Base-by-base conservation (phyloP, 2,113 vertebrate genomes). In the Gobio gobio region DNA sequence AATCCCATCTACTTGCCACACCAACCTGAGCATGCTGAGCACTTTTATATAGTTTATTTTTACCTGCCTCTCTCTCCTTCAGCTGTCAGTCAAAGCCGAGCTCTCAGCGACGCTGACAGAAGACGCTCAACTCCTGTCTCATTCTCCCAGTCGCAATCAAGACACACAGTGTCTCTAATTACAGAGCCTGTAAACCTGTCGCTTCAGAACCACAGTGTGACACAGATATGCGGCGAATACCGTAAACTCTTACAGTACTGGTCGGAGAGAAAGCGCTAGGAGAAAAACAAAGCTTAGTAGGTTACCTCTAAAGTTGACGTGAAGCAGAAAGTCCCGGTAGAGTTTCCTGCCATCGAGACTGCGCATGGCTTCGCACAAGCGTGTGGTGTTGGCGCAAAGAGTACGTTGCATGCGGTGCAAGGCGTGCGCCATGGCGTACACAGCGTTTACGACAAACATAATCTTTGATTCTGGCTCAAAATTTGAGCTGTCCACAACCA, bases 391-490 rank as follows among this genome's bases (percentile, higher is more conserved):
- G 74, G 96, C 92, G 81, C 98, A 99, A 77, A 99, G 91, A 26
- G 95, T 95, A 72, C 96, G 94, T 87, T 99, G 98, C 97, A 99
- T 99, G 86, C 96, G 94, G 78, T 99, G 97, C 87, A 99, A 94
- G 16, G 98, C 97, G 0, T 96, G 95, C 18, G 98, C 98, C 95
- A 99, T 97, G 5, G 97, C 97, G 10, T 98, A 99, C 33, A 99
- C 98, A 0, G 98, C 98, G 0, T 99, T 99, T 78, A 99, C 96
- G 75, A 99, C 98, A 88, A 99, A 99, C 98, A 99, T 99, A 91
- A 99, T 99, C 92, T 99, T 99, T 82, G 98, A 98, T 90, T 99
- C 98, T 10, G 98, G 98, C 83, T 99, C 98, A 0, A 99, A 99
- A 89, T 96, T 97, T 72, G 91, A 95, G 73, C 95, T 95, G 92